A percentile compares a stretch with the other conserved stretches of the same genome.
These are phyloP conservation scores for Aeoliscus strigatus DNA, from an alignment of 2,797 vertebrate species.

Conservation along the genomic window DNA sequence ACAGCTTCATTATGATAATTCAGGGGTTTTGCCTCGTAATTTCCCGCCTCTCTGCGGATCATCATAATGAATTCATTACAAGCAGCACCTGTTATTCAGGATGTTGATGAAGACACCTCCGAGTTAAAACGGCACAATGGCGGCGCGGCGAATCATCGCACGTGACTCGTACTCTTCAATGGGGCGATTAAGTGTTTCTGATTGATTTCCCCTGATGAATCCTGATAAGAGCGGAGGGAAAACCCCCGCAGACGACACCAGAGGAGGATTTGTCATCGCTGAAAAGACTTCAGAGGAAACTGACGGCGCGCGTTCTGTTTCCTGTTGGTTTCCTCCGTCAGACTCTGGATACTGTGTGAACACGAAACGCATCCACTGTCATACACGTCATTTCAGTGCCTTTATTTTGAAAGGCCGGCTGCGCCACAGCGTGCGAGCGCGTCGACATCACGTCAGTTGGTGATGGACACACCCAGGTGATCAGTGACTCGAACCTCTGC, in stretches of 20 bases:
- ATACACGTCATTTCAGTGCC: no score
- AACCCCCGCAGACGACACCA: slow-evolving; percentile 18
- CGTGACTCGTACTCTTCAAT: slow-evolving; percentile 34
- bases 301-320: no score
- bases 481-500: no score
- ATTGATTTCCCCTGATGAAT: slow-evolving; percentile 55
- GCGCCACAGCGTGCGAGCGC: no score
- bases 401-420: no score
- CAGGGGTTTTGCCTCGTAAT: slow-evolving; percentile 23
- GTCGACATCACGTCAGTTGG: no score
- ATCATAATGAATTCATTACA: slow-evolving; percentile 64
- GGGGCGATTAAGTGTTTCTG: slow-evolving; percentile 46
- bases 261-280: no score
- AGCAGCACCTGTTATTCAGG: slow-evolving; percentile 61
- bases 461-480: no score
- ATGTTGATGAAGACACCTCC: slow-evolving; percentile 56
- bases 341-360: no score
- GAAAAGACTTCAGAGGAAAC: no score
- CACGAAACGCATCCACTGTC: no score
- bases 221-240: slow-evolving; percentile 31
- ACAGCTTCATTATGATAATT: slow-evolving; percentile 63
- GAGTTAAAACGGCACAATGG: slow-evolving; percentile 32
- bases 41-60: slow-evolving; percentile 25
- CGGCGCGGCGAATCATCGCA: slow-evolving; percentile 26
- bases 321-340: no score